Base-by-base conservation (phyloP, 2,888 invertebrate genomes). In the Archips xylosteana region DNA sequence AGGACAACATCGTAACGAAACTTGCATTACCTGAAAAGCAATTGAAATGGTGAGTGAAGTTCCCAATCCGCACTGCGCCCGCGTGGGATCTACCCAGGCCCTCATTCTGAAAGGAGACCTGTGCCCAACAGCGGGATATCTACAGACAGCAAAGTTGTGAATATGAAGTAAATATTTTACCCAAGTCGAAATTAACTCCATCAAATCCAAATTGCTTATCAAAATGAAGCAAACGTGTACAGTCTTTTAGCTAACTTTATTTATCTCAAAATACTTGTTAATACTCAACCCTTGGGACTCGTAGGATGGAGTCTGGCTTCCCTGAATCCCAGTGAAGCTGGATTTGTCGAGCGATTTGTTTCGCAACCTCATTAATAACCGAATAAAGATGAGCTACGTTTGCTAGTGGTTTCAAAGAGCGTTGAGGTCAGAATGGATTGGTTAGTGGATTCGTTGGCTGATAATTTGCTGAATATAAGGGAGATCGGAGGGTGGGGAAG, bases 181-280 rank as follows among this genome's bases (percentile, higher is more conserved):
- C 15, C 15, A 57, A 57, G 57, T 12, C 8, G 0, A 23, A 57
- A 23, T 36, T 60, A 61, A 47, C 60, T 66, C 42, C 49, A 66
- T 42, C 34, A 51, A 71, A 61, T 66, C 60, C 39, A 42, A 75
- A 77, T 76, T 76, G 75, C 76, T 75, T 77, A 76, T 79, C 76
- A 75, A 77, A 79, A 76, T 81, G 75, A 83, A 68, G 64, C 84
- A 85, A 87, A 87, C 86, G 85, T 89, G 86, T 88, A 87, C 86
- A 88, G 87, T 85, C 87, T 69, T 63, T 90, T 87, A 87, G 86
- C 85, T 89, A 92, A 92, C 87, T 92, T 92, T 86, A 91, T 92
- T 92, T 92, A 92, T 92, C 90, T 91, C 90, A 87, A 91, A 92
- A 92, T 92, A 92, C 92, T 92, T 92, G 91, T 90, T 92, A 92